Base-by-base conservation (phyloP, 2,797 vertebrate species). In the Hephaestus fuliginosus region DNA sequence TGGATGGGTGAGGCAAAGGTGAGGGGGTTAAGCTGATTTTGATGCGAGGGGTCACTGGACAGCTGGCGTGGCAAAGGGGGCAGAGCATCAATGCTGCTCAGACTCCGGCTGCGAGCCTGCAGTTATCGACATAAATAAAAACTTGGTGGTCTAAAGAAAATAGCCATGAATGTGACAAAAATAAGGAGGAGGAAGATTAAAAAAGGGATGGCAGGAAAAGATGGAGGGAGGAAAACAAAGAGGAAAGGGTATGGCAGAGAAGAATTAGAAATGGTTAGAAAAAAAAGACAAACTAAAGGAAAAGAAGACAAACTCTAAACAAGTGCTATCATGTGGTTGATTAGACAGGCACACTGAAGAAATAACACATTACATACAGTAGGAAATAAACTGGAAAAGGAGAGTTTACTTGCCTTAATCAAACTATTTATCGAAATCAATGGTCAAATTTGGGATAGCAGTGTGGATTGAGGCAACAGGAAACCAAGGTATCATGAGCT, bases 111-210 rank as follows among this genome's bases (percentile, higher is more conserved):
- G 95, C 76, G 95, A 96, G 95, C 97, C 98, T 99, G 98, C 94
- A 98, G 97, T 97, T 97, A 98, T 97, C 84, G 97, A 99, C 97
- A 99, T 96, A 98, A 99, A 99, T 97, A 98, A 98, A 98, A 97
- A 97, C 97, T 97, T 97, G 96, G 97, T 97, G 96, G 97, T 97
- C 97, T 97, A 97, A 97, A 95, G 92, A 95, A 94, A 95, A 95
- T 95, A 96, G 96, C 95, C 96, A 92, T 96, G 94, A 96, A 95
- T 93, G 91, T 96, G 96, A 95, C 94, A 90, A 94, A 96, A 89
- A 89, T 77, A 43, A 83, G 70, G 86, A 89, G 86, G 48, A 82
- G 84, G 88, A 87, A 77, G 88, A 89, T 94, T 89, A 78, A 86
- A 80, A 64, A 73, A 87, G 86, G 81, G 89, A 93, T 87, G 86